Evolutionary conservation across 2,113 vertebrate species (phyloP), one percentile per base, ranked within the genome.

Genomic region (Neogobius melanostomus): DNA sequence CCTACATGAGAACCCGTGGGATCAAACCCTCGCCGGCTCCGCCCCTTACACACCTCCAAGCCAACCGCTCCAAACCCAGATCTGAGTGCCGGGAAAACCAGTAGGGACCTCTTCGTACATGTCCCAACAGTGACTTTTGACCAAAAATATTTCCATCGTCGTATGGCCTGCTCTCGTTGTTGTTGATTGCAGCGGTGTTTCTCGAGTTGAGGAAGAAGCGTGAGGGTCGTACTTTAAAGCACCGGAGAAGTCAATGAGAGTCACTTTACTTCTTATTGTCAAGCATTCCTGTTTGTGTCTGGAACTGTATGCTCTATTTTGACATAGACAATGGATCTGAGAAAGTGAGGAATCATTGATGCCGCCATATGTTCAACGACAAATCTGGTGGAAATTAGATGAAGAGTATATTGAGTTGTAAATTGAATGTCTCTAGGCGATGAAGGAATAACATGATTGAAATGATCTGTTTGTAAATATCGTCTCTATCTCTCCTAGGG

Each of bases 1-100:
- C 97, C 76, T 99, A 98, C 88, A 99, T 99, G 97, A 93, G 94
- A 75, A 95, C 96, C 90, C 93, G 95, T 36, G 97, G 97, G 85
- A 95, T 99, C 92, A 98, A 98, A 90, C 98, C 98, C 1, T 94
- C 90, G 0, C 97, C 98, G 0, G 95, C 96, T 0, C 97, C 97
- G 0, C 98, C 97, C 97, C 97, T 0, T 99, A 99, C 76, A 96
- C 96, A 0, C 97, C 98, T 0, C 95, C 96, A 0, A 86, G 90
- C 28, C 93, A 91, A 8, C 94, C 93, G 0, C 78, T 95, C 68
- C 97, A 98, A 82, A 98, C 97, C 57, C 96, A 97, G 77, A 98
- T 99, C 85, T 99, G 92, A 98, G 75, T 48, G 53, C 49, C 21
- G 6, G 2, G 53, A 49, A 9, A 36, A 7, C 28, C 56, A 59